These are phyloP conservation scores for Uromys caudimaculatus DNA, from an alignment of 2,797 vertebrate species.

Conservation along the genomic window DNA sequence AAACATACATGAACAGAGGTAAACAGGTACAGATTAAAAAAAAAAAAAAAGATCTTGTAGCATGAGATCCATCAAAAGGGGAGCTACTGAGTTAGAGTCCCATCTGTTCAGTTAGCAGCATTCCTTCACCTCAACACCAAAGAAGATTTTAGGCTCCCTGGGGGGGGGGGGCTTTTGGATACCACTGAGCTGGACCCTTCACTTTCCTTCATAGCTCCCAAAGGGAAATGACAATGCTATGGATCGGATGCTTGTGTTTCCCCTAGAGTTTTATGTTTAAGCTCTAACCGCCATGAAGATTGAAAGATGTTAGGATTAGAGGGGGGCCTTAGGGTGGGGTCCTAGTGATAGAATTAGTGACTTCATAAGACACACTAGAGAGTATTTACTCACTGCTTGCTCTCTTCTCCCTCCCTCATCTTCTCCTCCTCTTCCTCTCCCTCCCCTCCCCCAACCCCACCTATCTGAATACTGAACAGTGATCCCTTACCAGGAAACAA, in stretches of 20 bases:
- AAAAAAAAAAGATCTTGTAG: not conserved
- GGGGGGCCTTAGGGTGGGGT: not conserved
- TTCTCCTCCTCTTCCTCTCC: fast-evolving
- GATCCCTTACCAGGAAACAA: not conserved
- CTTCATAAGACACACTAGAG: not conserved
- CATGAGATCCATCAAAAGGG: not conserved
- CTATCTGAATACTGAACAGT: not conserved
- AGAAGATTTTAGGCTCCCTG: not conserved
- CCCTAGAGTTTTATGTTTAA: not conserved
- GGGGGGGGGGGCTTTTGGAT: not conserved
- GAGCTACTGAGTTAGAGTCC: not conserved
- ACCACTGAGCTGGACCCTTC: not conserved
- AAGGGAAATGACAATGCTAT: not conserved
- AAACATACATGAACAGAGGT: not conserved
- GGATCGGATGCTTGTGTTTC: not conserved
- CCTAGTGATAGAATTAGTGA: not conserved
- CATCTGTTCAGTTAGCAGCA: not conserved
- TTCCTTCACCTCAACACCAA: not conserved
- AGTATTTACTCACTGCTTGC: too few relatives aligned
- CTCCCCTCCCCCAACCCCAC: not conserved
- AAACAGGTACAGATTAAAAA: not conserved
- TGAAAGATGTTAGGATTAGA: not conserved
- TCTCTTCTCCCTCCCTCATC: not conserved
- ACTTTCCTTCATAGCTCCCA: not conserved
- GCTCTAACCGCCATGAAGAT: not conserved